These are phyloP conservation scores for Pipistrellus pipistrellus DNA, from an alignment of 2,797 vertebrate species.

Conservation along the genomic window DNA sequence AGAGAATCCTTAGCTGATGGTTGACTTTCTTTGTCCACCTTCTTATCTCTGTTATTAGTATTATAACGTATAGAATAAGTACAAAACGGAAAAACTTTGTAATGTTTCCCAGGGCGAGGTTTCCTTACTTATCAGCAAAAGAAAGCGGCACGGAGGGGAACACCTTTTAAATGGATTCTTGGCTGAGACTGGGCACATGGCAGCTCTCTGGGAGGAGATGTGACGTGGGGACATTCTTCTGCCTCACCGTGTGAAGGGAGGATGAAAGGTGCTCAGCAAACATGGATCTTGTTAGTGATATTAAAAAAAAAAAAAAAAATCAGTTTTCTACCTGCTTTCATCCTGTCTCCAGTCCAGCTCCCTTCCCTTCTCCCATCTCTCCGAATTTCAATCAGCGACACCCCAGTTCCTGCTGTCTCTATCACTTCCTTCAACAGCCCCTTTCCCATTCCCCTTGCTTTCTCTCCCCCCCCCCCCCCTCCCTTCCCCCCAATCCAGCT, in stretches of 20 bases:
- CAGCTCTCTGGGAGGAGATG: slow-evolving; percentile 7
- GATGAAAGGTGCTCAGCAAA: background rate
- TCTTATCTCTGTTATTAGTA: slow-evolving; percentile 56
- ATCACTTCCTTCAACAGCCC: background rate
- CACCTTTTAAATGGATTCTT: slow-evolving; percentile 17
- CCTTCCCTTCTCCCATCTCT: background rate
- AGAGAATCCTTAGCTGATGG: background rate
- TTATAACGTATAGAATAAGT: slow-evolving; percentile 57
- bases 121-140: slow-evolving; percentile 70
- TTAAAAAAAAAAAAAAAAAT: background rate
- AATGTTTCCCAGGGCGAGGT: slow-evolving; percentile 66
- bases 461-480: background rate
- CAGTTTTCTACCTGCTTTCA: background rate
- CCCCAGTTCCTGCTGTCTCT: background rate
- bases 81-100: slow-evolving; percentile 49
- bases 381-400: background rate
- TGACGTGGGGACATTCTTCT: background rate
- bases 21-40: slow-evolving; percentile 61
- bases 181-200: background rate
- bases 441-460: background rate
- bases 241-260: background rate
- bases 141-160: slow-evolving; percentile 34
- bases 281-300: background rate
- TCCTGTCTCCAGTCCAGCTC: background rate
- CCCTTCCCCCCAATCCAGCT: background rate